Evolutionary conservation across 2,888 invertebrate species (phyloP), one percentile per base, ranked within the genome.

Genomic region (Emmelina monodactyla): DNA sequence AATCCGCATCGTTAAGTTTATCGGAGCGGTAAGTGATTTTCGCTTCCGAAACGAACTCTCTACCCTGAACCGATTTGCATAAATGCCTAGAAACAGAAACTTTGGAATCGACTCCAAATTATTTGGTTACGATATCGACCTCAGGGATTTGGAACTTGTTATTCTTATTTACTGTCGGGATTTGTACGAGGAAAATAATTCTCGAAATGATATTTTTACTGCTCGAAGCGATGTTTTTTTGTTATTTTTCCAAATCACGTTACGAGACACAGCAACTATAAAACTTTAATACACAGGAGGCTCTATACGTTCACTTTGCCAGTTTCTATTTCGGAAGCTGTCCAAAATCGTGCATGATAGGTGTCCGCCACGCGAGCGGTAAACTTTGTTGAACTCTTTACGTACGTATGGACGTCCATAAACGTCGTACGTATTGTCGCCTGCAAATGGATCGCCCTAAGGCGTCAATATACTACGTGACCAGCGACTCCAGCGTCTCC

Each of bases 401-500:
- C 25, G 25, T 25, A 9, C n/a, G 31, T n/a, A 25, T 11, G 25
- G 9, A 9, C n/a, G 31, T 29, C 32, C 33, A 25, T 25, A 25
- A 25, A 25, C 25, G 25, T 25, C 25, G 9, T n/a, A 62, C 58
- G 66, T 67, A 67, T 68, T 67, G 68, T 68, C 65, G 58, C 58
- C 49, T 41, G 25, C 11, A 25, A 25, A 25, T 25, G 9, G 25
- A 25, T 25, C 25, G 25, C 25, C n/a, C n/a, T 44, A 63, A 67
- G 72, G 75, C 75, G 75, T 79, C 78, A 75, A 79, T 79, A 78
- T 78, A 71, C 72, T 79, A 78, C 78, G 76, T 79, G 78, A 76
- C 76, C 71, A 66, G 67, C 59, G 19, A 61, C 64, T 61, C 58
- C 62, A 64, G 61, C 57, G 59, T 59, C 65, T 61, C 54, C 64